phyloP scores from a whole-genome alignment of 2,888 invertebrate species.

The Orthosia gracilis region DNA sequence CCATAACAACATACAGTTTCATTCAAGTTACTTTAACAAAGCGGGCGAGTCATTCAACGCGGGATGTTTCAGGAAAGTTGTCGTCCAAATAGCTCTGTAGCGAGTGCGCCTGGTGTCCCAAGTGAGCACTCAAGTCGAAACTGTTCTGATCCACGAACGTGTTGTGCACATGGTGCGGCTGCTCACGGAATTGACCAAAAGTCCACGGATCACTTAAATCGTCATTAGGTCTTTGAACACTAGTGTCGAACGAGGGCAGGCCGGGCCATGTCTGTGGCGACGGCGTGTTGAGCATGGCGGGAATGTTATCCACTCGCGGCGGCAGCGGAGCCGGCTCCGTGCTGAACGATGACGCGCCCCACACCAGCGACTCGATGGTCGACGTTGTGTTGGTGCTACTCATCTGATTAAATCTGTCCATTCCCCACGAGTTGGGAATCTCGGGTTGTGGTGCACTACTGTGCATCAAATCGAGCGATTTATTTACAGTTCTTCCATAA shows the following conservation, averaged over 20 bases:
- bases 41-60: slow-evolving; percentile 83
- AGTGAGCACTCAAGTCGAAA: slow-evolving; percentile 83
- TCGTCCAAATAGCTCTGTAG: slow-evolving; percentile 84
- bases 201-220: slow-evolving; percentile 84
- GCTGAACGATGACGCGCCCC: slow-evolving; percentile 78
- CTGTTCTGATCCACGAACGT: slow-evolving; percentile 85
- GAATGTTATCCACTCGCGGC: slow-evolving; percentile 75
- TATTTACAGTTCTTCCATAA: slow-evolving; percentile 78
- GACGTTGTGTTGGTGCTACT: slow-evolving; percentile 69
- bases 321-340: slow-evolving; percentile 70
- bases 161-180: slow-evolving; percentile 83
- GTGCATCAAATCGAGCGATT: slow-evolving; percentile 79
- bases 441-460: slow-evolving; percentile 76
- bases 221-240: slow-evolving; percentile 75
- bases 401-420: slow-evolving; percentile 80
- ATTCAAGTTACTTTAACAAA: slow-evolving; percentile 57
- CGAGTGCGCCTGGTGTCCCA: slow-evolving; percentile 76
- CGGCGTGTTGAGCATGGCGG: slow-evolving; percentile 81
- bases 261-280: slow-evolving; percentile 82
- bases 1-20: slow-evolving; percentile 64
- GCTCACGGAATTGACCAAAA: slow-evolving; percentile 86
- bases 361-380: slow-evolving; percentile 82
- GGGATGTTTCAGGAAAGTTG: slow-evolving; percentile 82
- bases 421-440: slow-evolving; percentile 80
- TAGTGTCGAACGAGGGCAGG: slow-evolving; percentile 80